Base-by-base conservation (phyloP, 2,797 vertebrate genomes). In the Momotus momota region DNA sequence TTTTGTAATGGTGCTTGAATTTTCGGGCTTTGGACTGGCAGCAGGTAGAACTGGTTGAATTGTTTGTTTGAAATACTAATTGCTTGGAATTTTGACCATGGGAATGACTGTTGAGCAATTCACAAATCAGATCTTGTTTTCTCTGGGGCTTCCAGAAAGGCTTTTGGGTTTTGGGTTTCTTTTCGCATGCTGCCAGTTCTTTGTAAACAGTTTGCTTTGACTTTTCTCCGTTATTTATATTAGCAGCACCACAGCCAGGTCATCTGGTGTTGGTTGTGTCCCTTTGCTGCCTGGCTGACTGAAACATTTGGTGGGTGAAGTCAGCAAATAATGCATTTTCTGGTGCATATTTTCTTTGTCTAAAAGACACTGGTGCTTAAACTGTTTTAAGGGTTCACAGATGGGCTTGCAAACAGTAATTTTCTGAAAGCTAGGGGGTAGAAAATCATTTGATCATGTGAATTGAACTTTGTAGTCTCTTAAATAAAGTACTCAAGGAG, bases 61-160 rank as follows among this genome's bases (percentile, higher is more conserved):
- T 91, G 43, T 90, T 95, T 94, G 71, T 83, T 94, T 93, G 62
- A 82, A 81, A 79, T 72, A 81, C 38, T 70, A 92, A 81, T 77
- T 80, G 70, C 62, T 73, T 94, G 83, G 62, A 84, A 88, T 86
- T 93, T 92, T 2, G 27, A 4, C 67, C 27, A 11, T 35, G 60
- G 27, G 6, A 88, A 29, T 72, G 49, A 27, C 62, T 75, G 58
- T 22, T 64, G 40, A 94, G 38, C 43, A 84, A 46, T 72, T 96
- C 67, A 91, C 70, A 90, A 79, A 94, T 78, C 27, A 66, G 40
- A 66, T 25, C 21, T 61, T 75, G 29, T 51, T 94, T 93, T 84
- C 78, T 86, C 81, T 58, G 43, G 17, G 4, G 5, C 77, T 90
- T 35, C 17, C 27, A 88, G 66, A 81, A 87, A 11, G n/a, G 41